Evolutionary conservation across 2,113 vertebrate genomes (phyloP), one percentile per base, ranked within the genome.

Genomic region (Oncorhynchus mykiss): DNA sequence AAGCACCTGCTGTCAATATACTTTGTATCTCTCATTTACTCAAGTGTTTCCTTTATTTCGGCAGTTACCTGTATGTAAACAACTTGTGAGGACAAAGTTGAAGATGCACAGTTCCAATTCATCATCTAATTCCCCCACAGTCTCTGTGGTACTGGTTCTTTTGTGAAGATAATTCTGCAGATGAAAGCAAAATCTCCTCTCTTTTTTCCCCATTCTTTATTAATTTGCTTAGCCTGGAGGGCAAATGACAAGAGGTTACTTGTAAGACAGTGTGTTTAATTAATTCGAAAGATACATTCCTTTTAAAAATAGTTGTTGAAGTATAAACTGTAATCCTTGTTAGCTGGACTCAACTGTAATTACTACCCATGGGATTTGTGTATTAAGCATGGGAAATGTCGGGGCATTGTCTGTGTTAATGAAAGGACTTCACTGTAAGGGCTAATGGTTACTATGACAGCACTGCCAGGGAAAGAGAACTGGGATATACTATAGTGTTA

Each of bases 291-390:
- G 96, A 94, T 93, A 94, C 92, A 95, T 93, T 93, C 92, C 93
- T 95, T 96, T 95, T 95, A 96, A 95, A 96, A 94, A 95, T 95
- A 94, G 94, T 96, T 95, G 95, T 96, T 95, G 94, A 94, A 95
- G 78, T 80, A 79, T 87, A 81, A 94, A 96, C 95, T 92, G 90
- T 92, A 95, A 93, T 93, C 94, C 91, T 88, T 95, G 94, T 95
- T 96, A 94, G 95, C 94, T 93, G 93, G 85, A 92, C 94, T 93
- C 93, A 92, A 89, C 93, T 93, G 93, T 97, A 97, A 98, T 96
- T 96, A 95, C 94, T 91, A 94, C 96, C 94, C 93, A 0, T 0
- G 95, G 95, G 96, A 95, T 88, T 95, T 92, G 95, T 94, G 93
- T 94, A 92, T 93, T 95, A 96, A 95, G 93, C 91, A 95, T 91